Base-by-base conservation (phyloP, 1,140 invertebrate species). In the Bicyclus anynana region DNA sequence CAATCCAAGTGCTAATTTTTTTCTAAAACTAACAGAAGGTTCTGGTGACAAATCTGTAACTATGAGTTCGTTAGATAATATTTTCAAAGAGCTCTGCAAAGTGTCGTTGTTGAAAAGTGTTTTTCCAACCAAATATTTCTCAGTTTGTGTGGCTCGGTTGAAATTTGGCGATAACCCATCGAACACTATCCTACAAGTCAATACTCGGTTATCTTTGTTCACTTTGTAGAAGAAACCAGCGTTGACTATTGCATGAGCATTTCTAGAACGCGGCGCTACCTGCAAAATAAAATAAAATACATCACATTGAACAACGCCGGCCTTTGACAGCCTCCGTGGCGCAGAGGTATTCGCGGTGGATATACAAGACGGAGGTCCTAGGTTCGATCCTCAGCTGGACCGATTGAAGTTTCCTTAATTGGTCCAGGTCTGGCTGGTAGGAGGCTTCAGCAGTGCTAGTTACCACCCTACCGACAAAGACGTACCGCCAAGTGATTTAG, bases 151-250 rank as follows among this genome's bases (percentile, higher is more conserved):
- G 75, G 95, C 94, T 2, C 93, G 93, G 2, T 90, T 85, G 70
- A 95, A 95, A 9, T 89, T 66, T 7, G 91, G 83, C 58, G 89
- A 90, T 18, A 96, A 93, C 21, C 93, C 94, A 10, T 94, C 92
- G 62, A 90, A 93, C 14, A 91, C 89, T 21, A 84, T 73, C 37
- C 77, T 71, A n/a, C 58, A 59, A 35, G 68, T 23, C 26, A 40
- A 10, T 0, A 80, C 69, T 2, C 14, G 38, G 9, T 57, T 63
- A 1, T 61, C 46, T 5, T 12, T 18, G 14, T 57, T 59, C 1
- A 79, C 7, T 50, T 72, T 72, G 29, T 72, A 82, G 3, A 76
- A 26, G 26, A 77, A 82, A 1, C 67, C 81, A 35, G 76, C 72
- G 47, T 82, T 76, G 0, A 82, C 70, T 50, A 72, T 54, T 2